Percentiles rank a stretch among this genome's conserved stretches.
Conservation (phyloP, 2,113 vertebrate species). For the Actenoides hombroni region DNA sequence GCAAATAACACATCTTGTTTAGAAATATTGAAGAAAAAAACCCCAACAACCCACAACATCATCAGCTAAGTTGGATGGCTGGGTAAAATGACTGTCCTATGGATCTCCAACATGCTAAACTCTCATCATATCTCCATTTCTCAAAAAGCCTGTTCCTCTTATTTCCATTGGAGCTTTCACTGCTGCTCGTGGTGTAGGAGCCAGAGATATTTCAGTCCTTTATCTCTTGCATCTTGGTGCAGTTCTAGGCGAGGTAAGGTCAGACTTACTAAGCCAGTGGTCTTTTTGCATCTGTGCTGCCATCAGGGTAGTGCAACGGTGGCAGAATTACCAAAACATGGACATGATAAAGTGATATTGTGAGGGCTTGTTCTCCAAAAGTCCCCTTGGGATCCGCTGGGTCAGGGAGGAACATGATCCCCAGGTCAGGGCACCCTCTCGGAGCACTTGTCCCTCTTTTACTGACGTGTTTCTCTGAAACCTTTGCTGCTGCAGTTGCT, state of each 20-base stretch:
- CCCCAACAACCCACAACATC: background rate
- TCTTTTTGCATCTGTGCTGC: background rate
- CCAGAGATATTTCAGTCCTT: background rate
- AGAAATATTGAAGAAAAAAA: background rate
- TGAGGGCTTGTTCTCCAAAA: background rate
- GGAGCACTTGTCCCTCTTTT: rapidly evolving
- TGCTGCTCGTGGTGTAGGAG: background rate
- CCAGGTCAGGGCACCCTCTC: background rate
- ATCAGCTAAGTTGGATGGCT: background rate
- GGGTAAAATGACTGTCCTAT: too few species aligned
- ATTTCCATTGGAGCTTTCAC: background rate
- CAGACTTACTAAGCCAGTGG: background rate
- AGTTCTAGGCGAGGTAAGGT: background rate
- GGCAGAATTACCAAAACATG: rapidly evolving
- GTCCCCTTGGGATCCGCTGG: rapidly evolving
- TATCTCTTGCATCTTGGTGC: background rate
- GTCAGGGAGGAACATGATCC: background rate
- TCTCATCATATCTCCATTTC: background rate
- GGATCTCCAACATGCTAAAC: background rate
- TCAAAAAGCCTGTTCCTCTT: background rate
- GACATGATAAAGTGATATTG: background rate
- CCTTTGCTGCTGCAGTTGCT: background rate
- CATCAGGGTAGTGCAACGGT: background rate
- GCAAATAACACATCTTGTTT: background rate
- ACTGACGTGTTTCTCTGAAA: background rate